Base-by-base conservation (phyloP, 2,113 vertebrate genomes). In the human (Homo sapiens) region DNA sequence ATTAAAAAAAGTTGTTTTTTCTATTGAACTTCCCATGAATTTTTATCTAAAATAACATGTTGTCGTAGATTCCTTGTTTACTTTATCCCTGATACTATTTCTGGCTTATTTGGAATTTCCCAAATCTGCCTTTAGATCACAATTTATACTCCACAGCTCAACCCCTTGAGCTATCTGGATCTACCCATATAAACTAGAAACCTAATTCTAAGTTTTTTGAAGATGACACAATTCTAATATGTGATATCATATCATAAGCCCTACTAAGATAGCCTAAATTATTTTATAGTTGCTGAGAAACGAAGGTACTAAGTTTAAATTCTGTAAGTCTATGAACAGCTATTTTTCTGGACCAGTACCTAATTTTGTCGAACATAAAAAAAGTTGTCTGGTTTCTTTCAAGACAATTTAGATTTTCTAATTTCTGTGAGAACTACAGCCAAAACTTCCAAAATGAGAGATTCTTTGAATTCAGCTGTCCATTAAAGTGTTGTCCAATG, bases 381-480 rank as follows among this genome's bases (percentile, higher is more conserved):
- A 75, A 8, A 48, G 1, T 78, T 95, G 6, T 23, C 66, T 94
- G 11, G 57, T 23, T 93, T 73, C 80, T 93, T 64, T 93, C 61
- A 96, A 89, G 2, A 6, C 61, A 91, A 76, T 91, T 95, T 59
- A 89, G 48, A 2, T 84, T 52, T 35, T 64, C 14, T 94, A 40
- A 97, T 86, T 97, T 94, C 0, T 75, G n/a, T 78, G 64, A 35
- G 13, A 96, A 96, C 57, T 76, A 66, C 27, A 96, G 73, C n/a
- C 73, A 96, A 92, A 96, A 87, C 48, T 84, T 20, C 2, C 40
- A 90, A 14, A 11, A 64, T 1, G n/a, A 25, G 25, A 94, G 88
- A 18, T 43, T 90, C 14, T 84, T 79, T 35, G 2, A 1, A 2
- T 93, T 96, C 75, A 83, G 18, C n/a, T 97, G 35, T 93, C 23